Evolutionary conservation across 2,888 invertebrate genomes (phyloP), one percentile per base, ranked within the genome.

Genomic region (Drosophila nr. fundita): DNA sequence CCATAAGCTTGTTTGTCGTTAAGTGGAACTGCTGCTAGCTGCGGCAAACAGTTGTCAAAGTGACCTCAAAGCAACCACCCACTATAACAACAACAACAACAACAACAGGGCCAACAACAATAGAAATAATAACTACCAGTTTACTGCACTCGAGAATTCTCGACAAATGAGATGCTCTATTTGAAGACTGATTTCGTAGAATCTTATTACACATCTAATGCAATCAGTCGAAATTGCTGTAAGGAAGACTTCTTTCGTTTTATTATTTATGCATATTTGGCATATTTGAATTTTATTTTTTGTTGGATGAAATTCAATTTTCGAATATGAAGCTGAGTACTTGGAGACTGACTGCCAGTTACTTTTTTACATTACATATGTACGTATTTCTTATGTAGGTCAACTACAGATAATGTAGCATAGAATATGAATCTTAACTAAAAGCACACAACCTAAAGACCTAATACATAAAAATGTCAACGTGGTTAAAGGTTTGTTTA

Each of bases 1-100:
- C 42, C 79, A 83, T 85, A 82, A 85, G 82, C 86, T 80, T 68
- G 68, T 73, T 65, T 68, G 68, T 48, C 66, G 87, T 88, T 78
- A 81, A 89, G 75, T 90, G 87, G 80, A 78, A 80, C 82, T 77
- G 82, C 82, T 77, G 72, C 80, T 81, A 80, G 82, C 85, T 87
- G 87, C 76, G 88, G 89, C 82, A 78, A 79, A 73, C 83, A 82
- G 78, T 71, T 89, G 87, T 87, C 90, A 89, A 90, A 88, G 87
- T 88, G 87, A 88, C 90, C 90, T 80, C 90, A 89, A 87, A 89
- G 89, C 72, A 65, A 69, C 63, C 55, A 65, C 36, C 63, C 64
- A 49, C 66, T 4, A 24, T 8, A 24, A 73, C 57, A 57, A 64
- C 63, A 70, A 76, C 72, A 24, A 73, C 57, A 57, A 64, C 63